phyloP scores from a whole-genome alignment of 2,888 invertebrate species.

The Aleiodes alternator region DNA sequence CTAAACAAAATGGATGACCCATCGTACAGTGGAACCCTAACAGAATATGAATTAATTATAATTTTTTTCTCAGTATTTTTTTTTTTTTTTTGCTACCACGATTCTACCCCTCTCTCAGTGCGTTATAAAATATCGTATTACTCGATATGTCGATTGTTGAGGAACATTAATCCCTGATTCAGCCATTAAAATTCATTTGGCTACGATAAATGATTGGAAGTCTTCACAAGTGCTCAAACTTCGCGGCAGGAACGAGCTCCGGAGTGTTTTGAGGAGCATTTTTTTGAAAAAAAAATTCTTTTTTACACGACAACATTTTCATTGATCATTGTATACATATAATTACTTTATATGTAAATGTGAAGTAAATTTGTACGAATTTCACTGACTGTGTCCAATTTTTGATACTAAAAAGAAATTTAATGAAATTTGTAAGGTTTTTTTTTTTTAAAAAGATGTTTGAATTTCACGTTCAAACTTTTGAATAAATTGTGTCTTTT shows the following conservation, averaged over 20 bases:
- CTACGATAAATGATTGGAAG: neutral
- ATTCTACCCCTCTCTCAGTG: conserved; percentile 9
- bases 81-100: conserved; percentile 20
- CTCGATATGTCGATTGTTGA: neutral
- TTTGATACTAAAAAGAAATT: conserved; percentile 24
- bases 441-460: too few species aligned
- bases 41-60: conserved; percentile 34
- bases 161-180: neutral
- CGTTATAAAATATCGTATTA: neutral
- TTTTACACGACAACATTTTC: conserved; percentile 29
- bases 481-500: too few species aligned
- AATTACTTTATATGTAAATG: conserved; percentile 14
- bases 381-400: conserved; percentile 11
- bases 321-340: conserved; percentile 23
- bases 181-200: neutral
- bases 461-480: too few species aligned
- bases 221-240: neutral
- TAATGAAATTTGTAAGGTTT: neutral
- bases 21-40: neutral
- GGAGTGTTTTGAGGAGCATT: neutral
- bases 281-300: conserved; percentile 11
- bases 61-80: conserved; percentile 27
- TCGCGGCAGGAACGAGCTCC: neutral
- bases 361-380: conserved; percentile 12
- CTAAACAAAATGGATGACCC: conserved; percentile 69